Conservation (phyloP, 2,113 vertebrate species). For the Tyrannus savana region DNA sequence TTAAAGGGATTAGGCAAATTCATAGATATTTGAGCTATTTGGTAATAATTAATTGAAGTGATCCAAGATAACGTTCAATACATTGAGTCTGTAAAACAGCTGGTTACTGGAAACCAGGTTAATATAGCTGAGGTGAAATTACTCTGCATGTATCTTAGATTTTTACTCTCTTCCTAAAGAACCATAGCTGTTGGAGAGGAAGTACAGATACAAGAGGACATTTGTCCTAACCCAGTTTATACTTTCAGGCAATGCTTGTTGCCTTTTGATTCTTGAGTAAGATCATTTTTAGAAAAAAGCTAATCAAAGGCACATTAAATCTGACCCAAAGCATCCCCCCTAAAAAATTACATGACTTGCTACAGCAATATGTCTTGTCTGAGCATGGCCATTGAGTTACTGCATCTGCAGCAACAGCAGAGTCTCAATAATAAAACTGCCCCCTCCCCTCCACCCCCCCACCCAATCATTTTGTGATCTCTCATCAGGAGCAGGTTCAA, state of each 20-base stretch:
- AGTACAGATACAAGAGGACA: not conserved
- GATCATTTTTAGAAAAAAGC: not conserved
- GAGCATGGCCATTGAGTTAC: not conserved
- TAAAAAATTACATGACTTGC: not conserved
- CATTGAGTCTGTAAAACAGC: not conserved
- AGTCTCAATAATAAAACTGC: not conserved
- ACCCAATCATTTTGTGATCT: not conserved
- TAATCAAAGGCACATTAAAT: not conserved
- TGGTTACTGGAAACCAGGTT: not conserved
- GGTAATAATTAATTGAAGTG: not conserved
- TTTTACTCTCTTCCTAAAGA: not conserved
- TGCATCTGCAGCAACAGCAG: not conserved
- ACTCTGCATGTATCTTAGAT: not conserved
- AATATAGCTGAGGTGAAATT: not conserved
- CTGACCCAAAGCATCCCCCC: not conserved
- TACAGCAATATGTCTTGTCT: not conserved
- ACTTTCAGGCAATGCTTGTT: not conserved
- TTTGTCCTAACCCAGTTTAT: not conserved
- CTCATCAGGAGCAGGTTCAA: not conserved
- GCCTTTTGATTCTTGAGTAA: not conserved
- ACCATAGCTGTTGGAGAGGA: not conserved
- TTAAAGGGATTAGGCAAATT: not conserved
- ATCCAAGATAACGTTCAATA: not conserved
- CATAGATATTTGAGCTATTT: not conserved
- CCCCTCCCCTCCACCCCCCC: too few species aligned